These are phyloP conservation scores for Ecliptopera silaceata DNA, from an alignment of 2,888 invertebrate species.

Conservation along the genomic window DNA sequence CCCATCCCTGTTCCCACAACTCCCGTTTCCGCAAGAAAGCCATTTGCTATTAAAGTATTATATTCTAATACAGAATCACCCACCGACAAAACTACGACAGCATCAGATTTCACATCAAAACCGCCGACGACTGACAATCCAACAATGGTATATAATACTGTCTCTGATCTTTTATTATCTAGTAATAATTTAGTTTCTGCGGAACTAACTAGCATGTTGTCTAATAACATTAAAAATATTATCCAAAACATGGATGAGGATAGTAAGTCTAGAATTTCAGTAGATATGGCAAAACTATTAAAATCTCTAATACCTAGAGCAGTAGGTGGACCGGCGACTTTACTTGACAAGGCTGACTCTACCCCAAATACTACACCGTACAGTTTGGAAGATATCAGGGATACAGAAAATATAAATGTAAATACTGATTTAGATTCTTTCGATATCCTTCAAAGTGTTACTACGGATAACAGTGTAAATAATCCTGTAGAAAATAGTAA, in stretches of 20 bases:
- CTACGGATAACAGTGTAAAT: slow-evolving; percentile 62
- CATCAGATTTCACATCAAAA: slow-evolving; percentile 62
- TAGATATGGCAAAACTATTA: slow-evolving; percentile 79
- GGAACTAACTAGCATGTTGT: slow-evolving; percentile 81
- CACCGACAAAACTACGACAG: slow-evolving; percentile 70
- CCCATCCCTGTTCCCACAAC: slow-evolving; percentile 63
- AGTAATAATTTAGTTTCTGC: slow-evolving; percentile 76
- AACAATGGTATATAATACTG: slow-evolving; percentile 78
- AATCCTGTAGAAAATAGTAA: slow-evolving; percentile 51
- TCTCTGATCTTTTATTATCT: slow-evolving; percentile 75
- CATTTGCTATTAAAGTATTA: slow-evolving; percentile 77
- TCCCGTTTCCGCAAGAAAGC: slow-evolving; percentile 73
- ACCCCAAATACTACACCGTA: slow-evolving; percentile 74
- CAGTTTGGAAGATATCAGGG: slow-evolving; percentile 77
- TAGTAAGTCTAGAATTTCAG: slow-evolving; percentile 74
- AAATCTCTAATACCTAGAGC: slow-evolving; percentile 78
- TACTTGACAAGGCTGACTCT: slow-evolving; percentile 62
- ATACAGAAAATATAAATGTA: slow-evolving; percentile 69
- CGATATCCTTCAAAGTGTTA: slow-evolving; percentile 66
- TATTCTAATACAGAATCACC: slow-evolving; percentile 73
- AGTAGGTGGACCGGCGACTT: slow-evolving; percentile 62
- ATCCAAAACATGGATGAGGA: slow-evolving; percentile 73
- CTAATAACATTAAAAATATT: slow-evolving; percentile 75
- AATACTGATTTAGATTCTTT: slow-evolving; percentile 43
- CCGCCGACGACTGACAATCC: slow-evolving; percentile 72